Base-by-base conservation (phyloP, 2,113 vertebrate species). In the Ornithorhynchus anatinus region DNA sequence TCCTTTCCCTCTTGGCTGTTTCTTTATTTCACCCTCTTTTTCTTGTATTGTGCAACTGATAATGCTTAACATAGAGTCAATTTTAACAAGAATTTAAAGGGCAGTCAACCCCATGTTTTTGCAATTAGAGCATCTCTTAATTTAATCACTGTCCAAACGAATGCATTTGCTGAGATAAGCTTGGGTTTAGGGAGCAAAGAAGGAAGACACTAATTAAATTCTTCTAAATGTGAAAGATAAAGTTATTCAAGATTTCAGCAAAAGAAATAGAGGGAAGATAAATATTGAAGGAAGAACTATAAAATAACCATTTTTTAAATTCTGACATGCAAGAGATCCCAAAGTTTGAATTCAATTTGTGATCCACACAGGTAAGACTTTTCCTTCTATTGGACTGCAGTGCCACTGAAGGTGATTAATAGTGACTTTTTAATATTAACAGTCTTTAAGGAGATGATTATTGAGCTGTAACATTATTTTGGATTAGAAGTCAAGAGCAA, bases 261-360 rank as follows among this genome's bases (percentile, higher is more conserved):
- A 44, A n/a, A n/a, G n/a, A n/a, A 23, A 19, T 0, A 58, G 17
- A 27, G 15, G 38, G 20, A 51, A 70, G 13, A 6, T n/a, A 68
- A 48, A 4, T 16, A 62, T 20, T 54, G 37, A 52, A 81, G 32
- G 53, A 71, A 79, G 65, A 23, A 1, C 7, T 66, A 6, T 13
- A 35, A 57, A 74, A 43, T 7, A n/a, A 25, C n/a, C n/a, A n/a
- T n/a, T 65, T 72, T 50, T 53, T 38, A 65, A 75, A 19, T 48
- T 64, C 6, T 48, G 47, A 15, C 64, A 62, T 72, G 60, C 31
- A 78, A 1, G 62, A 7, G 25, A 7, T 20, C 60, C 40, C 13
- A 58, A 63, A 20, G 3, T 2, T 16, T 65, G 19, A 4, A 50
- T 22, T 53, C 57, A 69, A 50, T 7, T 8, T 51, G 50, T 29